Base-by-base conservation (phyloP, 2,888 invertebrate genomes). In the Eulithis prunata region DNA sequence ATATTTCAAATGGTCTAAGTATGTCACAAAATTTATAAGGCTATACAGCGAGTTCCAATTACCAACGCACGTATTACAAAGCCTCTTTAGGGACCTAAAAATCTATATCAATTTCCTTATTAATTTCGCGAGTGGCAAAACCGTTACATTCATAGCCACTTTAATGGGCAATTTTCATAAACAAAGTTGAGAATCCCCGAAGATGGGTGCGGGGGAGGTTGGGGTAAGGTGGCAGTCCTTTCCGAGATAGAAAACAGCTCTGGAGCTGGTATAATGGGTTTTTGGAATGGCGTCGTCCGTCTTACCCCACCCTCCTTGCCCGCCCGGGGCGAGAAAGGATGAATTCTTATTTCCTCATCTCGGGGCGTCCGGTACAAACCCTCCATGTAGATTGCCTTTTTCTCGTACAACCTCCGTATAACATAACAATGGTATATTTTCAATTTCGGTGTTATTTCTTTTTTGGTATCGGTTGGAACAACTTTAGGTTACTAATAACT, bases 281-380 rank as follows among this genome's bases (percentile, higher is more conserved):
- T 94, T 94, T 94, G 95, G 94, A 95, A 95, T 95, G 94, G 94
- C 94, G 94, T 94, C 94, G 94, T 95, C 94, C 94, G 94, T 95
- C 95, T 94, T 94, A 70, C 88, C 87, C 89, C 91, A 89, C 58
- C 71, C 86, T 85, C 79, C 80, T 81, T 76, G 78, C 78, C 78
- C 78, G 76, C 80, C 83, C 86, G 80, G 82, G 85, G 88, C 89
- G 90, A 87, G 91, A 90, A 90, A 91, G 92, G 93, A 93, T 93
- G 93, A 93, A 93, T 93, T 93, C 93, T 93, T 92, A 93, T 93
- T 93, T 92, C 92, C 92, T 91, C 92, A 91, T 93, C 91, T 90
- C 80, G 75, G 85, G 88, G 86, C 91, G 91, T 91, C 92, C 92
- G 90, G 88, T 85, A 82, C 87, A 85, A 86, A 87, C 91, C 91